A percentile compares a stretch with the other conserved stretches of the same genome.
Evolutionary conservation across 2,888 invertebrate genomes (phyloP).

Genomic region (Tetragnatha montana): DNA sequence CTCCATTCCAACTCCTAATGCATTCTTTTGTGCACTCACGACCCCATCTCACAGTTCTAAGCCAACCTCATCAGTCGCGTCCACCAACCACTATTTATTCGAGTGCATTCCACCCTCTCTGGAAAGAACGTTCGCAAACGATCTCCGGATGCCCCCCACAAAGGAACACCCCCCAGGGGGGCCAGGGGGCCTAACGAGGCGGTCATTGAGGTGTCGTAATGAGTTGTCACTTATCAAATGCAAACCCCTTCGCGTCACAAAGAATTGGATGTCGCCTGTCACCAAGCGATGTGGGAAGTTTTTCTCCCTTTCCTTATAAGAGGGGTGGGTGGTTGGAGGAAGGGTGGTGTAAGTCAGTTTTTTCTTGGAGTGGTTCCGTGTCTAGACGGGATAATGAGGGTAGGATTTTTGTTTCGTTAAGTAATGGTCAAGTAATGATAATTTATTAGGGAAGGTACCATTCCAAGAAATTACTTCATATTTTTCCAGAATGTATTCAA

Average conservation of each 20-base stretch:
- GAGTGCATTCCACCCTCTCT: too few relatives aligned
- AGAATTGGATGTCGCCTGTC: constrained; percentile 33
- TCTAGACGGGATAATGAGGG: too few relatives aligned
- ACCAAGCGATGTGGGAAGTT: neutral
- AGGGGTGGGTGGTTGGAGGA: neutral
- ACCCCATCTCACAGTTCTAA: too few relatives aligned
- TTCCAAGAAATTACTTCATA: too few relatives aligned
- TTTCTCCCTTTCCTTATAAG: neutral
- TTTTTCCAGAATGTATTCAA: too few relatives aligned
- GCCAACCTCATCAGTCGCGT: neutral
- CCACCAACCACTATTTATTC: neutral
- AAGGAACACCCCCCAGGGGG: neutral
- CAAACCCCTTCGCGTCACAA: constrained; percentile 15
- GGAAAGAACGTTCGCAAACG: too few relatives aligned
- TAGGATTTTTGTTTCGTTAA: too few relatives aligned
- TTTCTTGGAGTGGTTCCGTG: neutral
- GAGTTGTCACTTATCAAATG: constrained; percentile 26
- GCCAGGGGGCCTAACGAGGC: neutral
- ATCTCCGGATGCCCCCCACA: neutral
- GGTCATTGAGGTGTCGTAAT: constrained; percentile 17
- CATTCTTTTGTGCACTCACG: too few relatives aligned
- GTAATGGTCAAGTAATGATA: too few relatives aligned
- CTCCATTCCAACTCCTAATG: too few relatives aligned
- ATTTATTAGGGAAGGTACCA: too few relatives aligned
- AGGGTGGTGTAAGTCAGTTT: neutral